Conservation (phyloP, 2,888 invertebrate species). For the Camptogramma bilineatum region DNA sequence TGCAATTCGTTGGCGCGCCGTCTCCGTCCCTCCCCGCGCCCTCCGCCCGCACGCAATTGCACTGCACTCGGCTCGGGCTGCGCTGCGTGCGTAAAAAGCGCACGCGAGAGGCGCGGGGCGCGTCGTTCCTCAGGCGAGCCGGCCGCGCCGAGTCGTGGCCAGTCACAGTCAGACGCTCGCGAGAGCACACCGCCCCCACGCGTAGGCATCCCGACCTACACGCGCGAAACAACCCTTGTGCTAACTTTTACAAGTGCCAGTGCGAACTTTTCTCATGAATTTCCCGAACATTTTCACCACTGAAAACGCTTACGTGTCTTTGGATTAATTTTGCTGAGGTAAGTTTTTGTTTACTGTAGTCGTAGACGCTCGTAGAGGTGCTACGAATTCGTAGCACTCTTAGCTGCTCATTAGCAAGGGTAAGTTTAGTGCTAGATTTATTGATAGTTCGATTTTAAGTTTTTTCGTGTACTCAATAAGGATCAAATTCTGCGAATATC, state of each 20-base stretch:
- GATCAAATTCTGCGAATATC: slow-evolving; percentile 49
- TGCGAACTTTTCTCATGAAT: slow-evolving; percentile 64
- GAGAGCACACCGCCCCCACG: slow-evolving; percentile 81
- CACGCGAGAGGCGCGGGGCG: slow-evolving; percentile 79
- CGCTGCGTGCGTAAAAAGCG: slow-evolving; percentile 84
- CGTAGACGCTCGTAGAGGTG: slow-evolving; percentile 49
- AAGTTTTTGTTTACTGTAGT: slow-evolving; percentile 41
- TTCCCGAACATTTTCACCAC: slow-evolving; percentile 45
- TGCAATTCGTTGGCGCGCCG: slow-evolving; percentile 81
- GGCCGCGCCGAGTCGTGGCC: slow-evolving; percentile 61
- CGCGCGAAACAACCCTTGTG: slow-evolving; percentile 74
- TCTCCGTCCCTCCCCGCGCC: slow-evolving; percentile 57
- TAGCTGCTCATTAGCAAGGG: slow-evolving; percentile 39
- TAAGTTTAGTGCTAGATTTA: slow-evolving; percentile 30
- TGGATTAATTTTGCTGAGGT: slow-evolving; percentile 45
- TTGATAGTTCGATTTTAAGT: slow-evolving; percentile 40
- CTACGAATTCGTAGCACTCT: slow-evolving; percentile 58
- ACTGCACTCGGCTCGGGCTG: slow-evolving; percentile 77
- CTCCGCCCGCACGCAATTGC: slow-evolving; percentile 82
- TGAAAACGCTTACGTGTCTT: slow-evolving; percentile 41
- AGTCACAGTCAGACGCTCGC: slow-evolving; percentile 80
- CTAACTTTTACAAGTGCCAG: slow-evolving; percentile 74
- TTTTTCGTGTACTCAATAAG: slow-evolving; percentile 49
- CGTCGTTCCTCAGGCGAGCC: slow-evolving; percentile 58
- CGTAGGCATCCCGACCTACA: slow-evolving; percentile 59